Percentiles rank a stretch among this genome's conserved stretches.
Evolutionary conservation across 1,140 invertebrate genomes (phyloP).

Genomic region (Lasioglossum baleicum): DNA sequence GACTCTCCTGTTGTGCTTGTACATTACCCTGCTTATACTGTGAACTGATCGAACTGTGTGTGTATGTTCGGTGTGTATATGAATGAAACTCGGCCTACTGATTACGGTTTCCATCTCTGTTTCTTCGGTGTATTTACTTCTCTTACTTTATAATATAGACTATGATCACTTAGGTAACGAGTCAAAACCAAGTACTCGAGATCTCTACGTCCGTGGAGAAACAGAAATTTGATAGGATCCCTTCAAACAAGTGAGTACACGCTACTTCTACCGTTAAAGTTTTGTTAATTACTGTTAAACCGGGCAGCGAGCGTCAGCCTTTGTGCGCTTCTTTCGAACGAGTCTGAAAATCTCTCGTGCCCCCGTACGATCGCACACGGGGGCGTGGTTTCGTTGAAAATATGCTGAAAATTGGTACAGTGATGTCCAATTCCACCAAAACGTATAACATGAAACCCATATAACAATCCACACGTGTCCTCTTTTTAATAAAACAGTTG

Average conservation of each 20-base stretch:
- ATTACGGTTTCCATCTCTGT: slow-evolving; percentile 1
- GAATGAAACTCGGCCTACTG: neutral
- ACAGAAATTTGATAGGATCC: neutral
- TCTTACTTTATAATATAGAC: slow-evolving; percentile 15
- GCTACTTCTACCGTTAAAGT: slow-evolving; percentile 27
- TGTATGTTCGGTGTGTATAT: neutral
- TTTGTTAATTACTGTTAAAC: slow-evolving; percentile 23
- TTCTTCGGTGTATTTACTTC: neutral
- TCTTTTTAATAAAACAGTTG: too few species aligned
- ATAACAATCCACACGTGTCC: too few species aligned
- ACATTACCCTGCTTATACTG: slow-evolving; percentile 22
- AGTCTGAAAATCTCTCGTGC: neutral
- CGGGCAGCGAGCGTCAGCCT: slow-evolving; percentile 29
- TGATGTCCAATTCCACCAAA: too few species aligned
- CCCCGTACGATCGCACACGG: too few species aligned
- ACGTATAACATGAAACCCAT: too few species aligned
- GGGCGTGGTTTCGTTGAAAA: too few species aligned
- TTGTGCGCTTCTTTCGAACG: neutral
- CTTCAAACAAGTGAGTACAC: slow-evolving; percentile 7
- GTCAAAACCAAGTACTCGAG: slow-evolving; percentile 10
- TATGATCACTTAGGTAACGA: slow-evolving; percentile 24
- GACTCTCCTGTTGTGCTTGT: neutral
- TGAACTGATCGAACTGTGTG: neutral
- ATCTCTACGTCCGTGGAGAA: neutral
- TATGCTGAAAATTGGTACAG: too few species aligned